A percentile compares a stretch with the other conserved stretches of the same genome.
These are phyloP conservation scores for Coregonus sp. DNA, from an alignment of 2,797 vertebrate genomes.

Conservation along the genomic window DNA sequence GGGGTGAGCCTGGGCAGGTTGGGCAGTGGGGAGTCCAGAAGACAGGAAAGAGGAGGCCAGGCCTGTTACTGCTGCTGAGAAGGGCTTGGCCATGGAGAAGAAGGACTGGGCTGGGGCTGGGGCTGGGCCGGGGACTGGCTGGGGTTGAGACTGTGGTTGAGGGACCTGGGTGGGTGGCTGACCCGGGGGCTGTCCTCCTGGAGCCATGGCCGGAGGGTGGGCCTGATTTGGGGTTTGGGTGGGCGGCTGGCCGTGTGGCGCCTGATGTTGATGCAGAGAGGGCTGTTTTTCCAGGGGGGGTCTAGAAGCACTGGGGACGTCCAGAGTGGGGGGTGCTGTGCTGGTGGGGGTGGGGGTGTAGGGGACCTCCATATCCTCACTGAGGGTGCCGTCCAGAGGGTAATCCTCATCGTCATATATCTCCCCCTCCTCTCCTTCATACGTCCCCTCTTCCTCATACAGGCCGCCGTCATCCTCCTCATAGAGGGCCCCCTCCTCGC, in stretches of 20 bases:
- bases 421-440: constrained; percentile 76
- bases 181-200: constrained; percentile 50
- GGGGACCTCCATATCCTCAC: constrained; percentile 77
- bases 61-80: constrained; percentile 77
- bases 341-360: constrained; percentile 76
- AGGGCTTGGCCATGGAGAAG: constrained; percentile 81
- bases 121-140: constrained; percentile 58
- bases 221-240: constrained; percentile 61
- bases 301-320: constrained; percentile 54
- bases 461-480: constrained; percentile 70
- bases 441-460: constrained; percentile 52
- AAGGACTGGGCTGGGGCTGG: constrained; percentile 78
- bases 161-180: constrained; percentile 45
- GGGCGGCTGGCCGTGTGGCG: constrained; percentile 44
- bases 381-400: constrained; percentile 74
- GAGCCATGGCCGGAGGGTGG: constrained; percentile 47
- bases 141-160: constrained; percentile 63
- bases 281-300: constrained; percentile 78
- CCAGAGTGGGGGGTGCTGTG: constrained; percentile 48
- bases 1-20: constrained; percentile 60
- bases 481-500: constrained; percentile 79
- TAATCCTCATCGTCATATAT: constrained; percentile 78
- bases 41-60: constrained; percentile 73
- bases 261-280: constrained; percentile 72
- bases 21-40: constrained; percentile 58